Base-by-base conservation (phyloP, 2,888 invertebrate genomes). In the Aleiodes testaceus region DNA sequence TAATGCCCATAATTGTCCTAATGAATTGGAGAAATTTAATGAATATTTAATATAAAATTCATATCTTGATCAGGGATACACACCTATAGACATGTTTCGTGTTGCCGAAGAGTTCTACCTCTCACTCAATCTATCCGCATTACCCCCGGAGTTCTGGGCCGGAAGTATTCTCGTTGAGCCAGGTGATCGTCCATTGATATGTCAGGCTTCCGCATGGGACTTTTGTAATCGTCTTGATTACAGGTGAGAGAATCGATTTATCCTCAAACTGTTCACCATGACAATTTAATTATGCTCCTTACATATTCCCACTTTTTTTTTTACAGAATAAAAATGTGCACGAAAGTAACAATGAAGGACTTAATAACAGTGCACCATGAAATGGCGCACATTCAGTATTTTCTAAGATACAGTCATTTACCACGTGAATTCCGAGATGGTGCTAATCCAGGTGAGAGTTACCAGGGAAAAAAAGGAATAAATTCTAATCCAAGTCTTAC, bases 151-250 rank as follows among this genome's bases (percentile, higher is more conserved):
- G 81, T 97, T 97, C 89, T 97, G 97, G 96, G 91, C 92, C 0
- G 92, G 94, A 74, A 97, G 97, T 4, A 90, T 97, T 36, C 88
- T 97, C 50, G 93, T 94, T 78, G 94, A 96, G 85, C 95, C 95
- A 0, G 87, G 91, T 0, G 94, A 95, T 80, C 88, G 94, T 9
- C 92, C 93, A 11, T 90, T 95, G 0, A 91, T 95, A 66, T 97
- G 97, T 85, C 95, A 97, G 80, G 96, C 97, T 0, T 95, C 97
- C 0, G 96, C 97, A 0, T 97, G 97, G 95, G 97, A 97, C 88
- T 97, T 97, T 87, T 97, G 97, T 85, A 96, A 97, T 81, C 90
- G 93, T 66, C 91, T 94, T 75, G 97, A 97, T 83, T 97, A 93
- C 84, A 91, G 96, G 95, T 95, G 26, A 1, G 3, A 1, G 26